Percentiles rank a stretch among this genome's conserved stretches.
These are phyloP conservation scores for Oriolus oriolus DNA, from an alignment of 2,113 vertebrate genomes.

Conservation along the genomic window DNA sequence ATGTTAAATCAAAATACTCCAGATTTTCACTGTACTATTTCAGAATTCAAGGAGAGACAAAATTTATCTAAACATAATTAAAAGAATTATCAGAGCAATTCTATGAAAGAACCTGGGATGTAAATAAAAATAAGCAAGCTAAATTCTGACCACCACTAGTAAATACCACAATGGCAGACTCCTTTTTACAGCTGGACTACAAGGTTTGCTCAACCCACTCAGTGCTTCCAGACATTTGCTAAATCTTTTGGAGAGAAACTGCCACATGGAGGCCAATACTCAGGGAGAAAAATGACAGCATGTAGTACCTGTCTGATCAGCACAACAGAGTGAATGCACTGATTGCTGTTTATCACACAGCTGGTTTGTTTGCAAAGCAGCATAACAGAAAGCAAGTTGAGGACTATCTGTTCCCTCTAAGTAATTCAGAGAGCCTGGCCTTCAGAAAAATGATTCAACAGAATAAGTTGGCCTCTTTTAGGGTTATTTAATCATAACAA, in stretches of 20 bases:
- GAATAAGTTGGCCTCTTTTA: background rate
- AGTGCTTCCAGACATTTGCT: fast-evolving
- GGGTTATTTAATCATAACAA: background rate
- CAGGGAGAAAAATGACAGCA: background rate
- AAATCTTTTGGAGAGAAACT: background rate
- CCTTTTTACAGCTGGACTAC: background rate
- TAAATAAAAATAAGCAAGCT: background rate
- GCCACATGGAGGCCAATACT: background rate
- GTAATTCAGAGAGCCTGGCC: background rate
- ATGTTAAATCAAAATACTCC: background rate
- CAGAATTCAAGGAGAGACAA: background rate
- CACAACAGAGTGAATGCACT: background rate
- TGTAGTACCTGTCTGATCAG: background rate
- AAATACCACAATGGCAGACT: background rate
- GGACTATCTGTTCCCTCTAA: background rate
- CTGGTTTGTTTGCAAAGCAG: background rate
- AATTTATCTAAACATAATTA: background rate
- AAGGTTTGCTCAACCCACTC: background rate
- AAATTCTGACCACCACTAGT: background rate
- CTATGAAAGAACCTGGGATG: background rate
- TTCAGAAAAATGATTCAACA: background rate
- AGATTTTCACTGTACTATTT: background rate
- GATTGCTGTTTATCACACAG: background rate
- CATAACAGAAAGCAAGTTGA: background rate
- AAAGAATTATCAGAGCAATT: background rate